Base-by-base conservation (phyloP, 1,140 invertebrate genomes). In the Drosophila suzukii region DNA sequence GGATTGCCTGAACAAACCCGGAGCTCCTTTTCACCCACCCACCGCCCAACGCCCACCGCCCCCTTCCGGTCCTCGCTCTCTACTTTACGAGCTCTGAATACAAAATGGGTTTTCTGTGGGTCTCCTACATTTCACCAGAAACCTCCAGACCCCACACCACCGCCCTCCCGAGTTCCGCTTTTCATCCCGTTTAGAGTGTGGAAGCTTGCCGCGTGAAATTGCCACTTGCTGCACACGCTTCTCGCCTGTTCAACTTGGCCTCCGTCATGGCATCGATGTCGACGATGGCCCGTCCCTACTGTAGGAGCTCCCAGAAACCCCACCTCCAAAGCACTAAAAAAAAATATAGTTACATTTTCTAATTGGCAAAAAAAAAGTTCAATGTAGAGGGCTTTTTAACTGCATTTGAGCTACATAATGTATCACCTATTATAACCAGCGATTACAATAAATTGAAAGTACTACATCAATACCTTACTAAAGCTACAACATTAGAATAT, bases 241-340 rank as follows among this genome's bases (percentile, higher is more conserved):
- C 61, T 90, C 84, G 84, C 84, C 84, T 89, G 84, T 90, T 89
- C 85, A 74, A 85, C 85, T 89, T 89, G 84, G 84, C 84, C 85
- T 90, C 85, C 77, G 85, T 84, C 74, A 74, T 79, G 66, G 85
- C 80, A 68, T 78, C 72, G 84, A 59, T 66, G 79, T 79, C 71
- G 65, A 44, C 43, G 46, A 46, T 65, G 51, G 60, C 60, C 58
- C 32, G 46, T 66, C 47, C 65, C 65, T 36, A 66, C 65, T 47
- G 51, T 46, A 58, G 43, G 49, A 56, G 17, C 60, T 20, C 59
- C 49, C 50, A 12, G 30, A 56, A 6, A 39, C 56, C 20, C 51
- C 63, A 32, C 46, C 8, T 15, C 11, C 20, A 2, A 2, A 0
- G 20, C 44, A 50, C 67, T 49, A 32, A 0, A 10, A 20, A 4